phyloP scores from a whole-genome alignment of 2,888 invertebrate genomes.

The Prenolepis imparis region DNA sequence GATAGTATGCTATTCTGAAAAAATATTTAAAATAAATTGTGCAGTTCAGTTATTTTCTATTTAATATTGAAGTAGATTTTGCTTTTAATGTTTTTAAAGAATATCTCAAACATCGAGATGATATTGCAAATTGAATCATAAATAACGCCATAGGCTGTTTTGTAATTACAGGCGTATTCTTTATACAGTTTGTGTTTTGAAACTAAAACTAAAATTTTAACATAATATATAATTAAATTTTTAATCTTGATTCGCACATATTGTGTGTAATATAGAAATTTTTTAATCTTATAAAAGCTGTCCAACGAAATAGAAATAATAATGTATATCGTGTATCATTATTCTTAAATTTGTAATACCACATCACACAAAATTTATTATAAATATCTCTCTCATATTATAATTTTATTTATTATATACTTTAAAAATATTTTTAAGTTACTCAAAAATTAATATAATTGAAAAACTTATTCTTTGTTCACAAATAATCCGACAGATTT shows the following conservation, averaged over 20 bases:
- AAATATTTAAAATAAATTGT: background rate
- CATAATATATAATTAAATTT: background rate
- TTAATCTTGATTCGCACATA: background rate
- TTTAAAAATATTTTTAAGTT: background rate
- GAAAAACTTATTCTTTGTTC: background rate
- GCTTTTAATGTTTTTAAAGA: background rate
- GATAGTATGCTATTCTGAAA: background rate
- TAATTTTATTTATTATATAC: constrained; percentile 1
- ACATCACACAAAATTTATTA: background rate
- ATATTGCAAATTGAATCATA: background rate
- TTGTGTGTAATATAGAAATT: background rate
- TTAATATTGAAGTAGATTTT: background rate
- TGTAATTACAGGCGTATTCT: too few species aligned
- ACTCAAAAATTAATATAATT: constrained; percentile 24
- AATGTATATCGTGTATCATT: background rate
- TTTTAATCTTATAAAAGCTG: background rate
- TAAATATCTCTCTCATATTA: background rate
- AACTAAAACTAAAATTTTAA: background rate
- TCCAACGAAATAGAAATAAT: background rate
- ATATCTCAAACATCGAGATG: background rate
- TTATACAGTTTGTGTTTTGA: background rate
- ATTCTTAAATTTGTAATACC: background rate
- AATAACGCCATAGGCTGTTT: background rate
- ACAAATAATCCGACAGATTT: background rate
- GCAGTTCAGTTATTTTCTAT: background rate